Conservation (phyloP, 2,113 vertebrate species). For the Bufo bufo region DNA sequence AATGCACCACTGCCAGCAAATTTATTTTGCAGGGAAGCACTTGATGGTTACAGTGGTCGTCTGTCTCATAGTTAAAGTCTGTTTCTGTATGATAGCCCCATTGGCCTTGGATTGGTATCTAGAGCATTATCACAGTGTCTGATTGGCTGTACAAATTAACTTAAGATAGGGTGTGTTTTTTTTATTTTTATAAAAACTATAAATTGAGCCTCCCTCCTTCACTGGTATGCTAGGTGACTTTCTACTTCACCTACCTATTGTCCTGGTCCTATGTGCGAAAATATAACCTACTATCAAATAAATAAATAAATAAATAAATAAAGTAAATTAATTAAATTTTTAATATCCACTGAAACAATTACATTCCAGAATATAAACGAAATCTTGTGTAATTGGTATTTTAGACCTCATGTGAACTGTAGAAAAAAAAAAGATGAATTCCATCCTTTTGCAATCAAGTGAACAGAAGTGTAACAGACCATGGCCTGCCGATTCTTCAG, state of each 20-base stretch:
- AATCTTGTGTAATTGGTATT: constrained; percentile 30
- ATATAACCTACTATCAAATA: background rate
- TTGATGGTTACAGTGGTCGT: too few relatives aligned
- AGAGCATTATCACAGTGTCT: too few relatives aligned
- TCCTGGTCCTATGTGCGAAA: background rate
- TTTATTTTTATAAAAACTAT: background rate
- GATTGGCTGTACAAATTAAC: too few relatives aligned
- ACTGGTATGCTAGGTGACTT: background rate
- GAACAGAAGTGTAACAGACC: constrained; percentile 40
- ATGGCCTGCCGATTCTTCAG: constrained; percentile 38
- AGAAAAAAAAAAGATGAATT: constrained; percentile 28
- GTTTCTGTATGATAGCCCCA: too few relatives aligned
- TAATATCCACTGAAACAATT: background rate
- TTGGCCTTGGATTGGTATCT: too few relatives aligned
- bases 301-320: background rate
- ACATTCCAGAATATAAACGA: background rate
- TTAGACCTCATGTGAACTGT: constrained; percentile 31
- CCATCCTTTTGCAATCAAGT: constrained; percentile 47
- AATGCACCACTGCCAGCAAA: too few relatives aligned
- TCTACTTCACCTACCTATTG: background rate
- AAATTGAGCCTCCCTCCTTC: background rate
- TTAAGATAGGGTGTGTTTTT: too few relatives aligned
- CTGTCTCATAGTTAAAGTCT: too few relatives aligned
- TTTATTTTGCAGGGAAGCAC: too few relatives aligned
- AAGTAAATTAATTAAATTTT: background rate